These are phyloP conservation scores for Erpobdella octoculata DNA, from an alignment of 2,888 invertebrate species.

Conservation along the genomic window DNA sequence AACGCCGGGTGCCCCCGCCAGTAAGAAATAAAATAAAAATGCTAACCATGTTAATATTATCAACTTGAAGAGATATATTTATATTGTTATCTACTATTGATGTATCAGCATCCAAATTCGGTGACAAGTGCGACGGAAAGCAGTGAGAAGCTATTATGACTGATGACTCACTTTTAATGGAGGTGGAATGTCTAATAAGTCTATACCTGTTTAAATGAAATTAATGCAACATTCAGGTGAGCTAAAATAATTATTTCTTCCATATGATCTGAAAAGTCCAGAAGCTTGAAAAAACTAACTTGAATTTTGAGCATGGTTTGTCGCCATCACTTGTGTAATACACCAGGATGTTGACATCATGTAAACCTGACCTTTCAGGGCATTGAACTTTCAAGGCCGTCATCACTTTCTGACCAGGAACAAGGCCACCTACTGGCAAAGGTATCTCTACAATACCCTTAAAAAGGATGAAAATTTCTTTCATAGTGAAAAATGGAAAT, in stretches of 20 bases:
- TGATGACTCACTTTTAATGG: not conserved
- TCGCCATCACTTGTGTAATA: not conserved
- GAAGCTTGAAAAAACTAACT: too few relatives aligned
- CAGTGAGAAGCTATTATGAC: not conserved
- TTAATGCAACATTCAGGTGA: not conserved
- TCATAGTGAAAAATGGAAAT: too few relatives aligned
- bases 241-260: too few relatives aligned
- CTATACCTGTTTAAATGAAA: not conserved
- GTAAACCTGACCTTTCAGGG: not conserved
- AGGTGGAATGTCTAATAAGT: not conserved
- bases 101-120: not conserved
- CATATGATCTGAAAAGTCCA: too few relatives aligned
- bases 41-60: constrained; percentile 10
- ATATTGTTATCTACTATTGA: not conserved
- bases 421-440: not conserved
- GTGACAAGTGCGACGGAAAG: not conserved
- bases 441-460: not conserved
- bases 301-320: too few relatives aligned
- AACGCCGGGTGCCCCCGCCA: too few relatives aligned
- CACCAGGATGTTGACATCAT: not conserved
- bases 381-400: not conserved
- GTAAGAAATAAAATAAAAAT: too few relatives aligned
- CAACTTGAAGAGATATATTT: constrained; percentile 5
- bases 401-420: not conserved
- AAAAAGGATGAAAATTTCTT: not conserved